phyloP scores from a whole-genome alignment of 2,113 vertebrate genomes.

The Lagopus muta region DNA sequence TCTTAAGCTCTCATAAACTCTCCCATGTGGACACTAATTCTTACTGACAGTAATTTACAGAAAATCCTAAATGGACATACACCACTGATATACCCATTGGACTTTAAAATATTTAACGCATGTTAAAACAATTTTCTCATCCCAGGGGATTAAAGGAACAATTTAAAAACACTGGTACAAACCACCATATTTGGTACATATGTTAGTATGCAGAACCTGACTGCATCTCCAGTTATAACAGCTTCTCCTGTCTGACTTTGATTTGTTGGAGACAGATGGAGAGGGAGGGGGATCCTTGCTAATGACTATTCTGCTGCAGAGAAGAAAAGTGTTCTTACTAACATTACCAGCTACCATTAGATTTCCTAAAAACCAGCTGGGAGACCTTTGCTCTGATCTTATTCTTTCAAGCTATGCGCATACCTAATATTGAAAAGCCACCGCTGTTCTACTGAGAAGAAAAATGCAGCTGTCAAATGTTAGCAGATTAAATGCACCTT shows the following conservation, averaged over 20 bases:
- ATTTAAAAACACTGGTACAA: neutral
- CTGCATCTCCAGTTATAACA: constrained; percentile 13
- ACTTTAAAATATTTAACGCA: constrained; percentile 31
- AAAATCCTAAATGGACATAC: constrained; percentile 22
- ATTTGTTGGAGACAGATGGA: constrained; percentile 52
- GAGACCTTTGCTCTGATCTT: constrained; percentile 67
- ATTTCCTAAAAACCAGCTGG: constrained; percentile 61
- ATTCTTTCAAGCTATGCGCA: constrained; percentile 71
- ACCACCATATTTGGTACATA: neutral
- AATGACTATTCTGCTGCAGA: constrained; percentile 32
- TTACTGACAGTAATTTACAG: neutral
- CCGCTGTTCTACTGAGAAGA: constrained; percentile 63
- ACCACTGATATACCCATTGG: neutral
- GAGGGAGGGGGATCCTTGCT: constrained; percentile 21
- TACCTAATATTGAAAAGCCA: constrained; percentile 69
- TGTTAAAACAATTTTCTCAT: constrained; percentile 34
- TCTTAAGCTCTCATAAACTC: neutral
- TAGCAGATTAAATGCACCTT: constrained; percentile 75
- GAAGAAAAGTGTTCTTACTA: constrained; percentile 50
- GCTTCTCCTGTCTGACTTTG: constrained; percentile 59
- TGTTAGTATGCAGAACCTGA: constrained; percentile 29
- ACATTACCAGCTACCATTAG: constrained; percentile 39
- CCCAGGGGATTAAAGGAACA: constrained; percentile 25
- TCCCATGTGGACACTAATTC: neutral
- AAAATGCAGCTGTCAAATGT: constrained; percentile 78